phyloP scores from a whole-genome alignment of 2,888 invertebrate genomes.

The Drosophila quinaria region DNA sequence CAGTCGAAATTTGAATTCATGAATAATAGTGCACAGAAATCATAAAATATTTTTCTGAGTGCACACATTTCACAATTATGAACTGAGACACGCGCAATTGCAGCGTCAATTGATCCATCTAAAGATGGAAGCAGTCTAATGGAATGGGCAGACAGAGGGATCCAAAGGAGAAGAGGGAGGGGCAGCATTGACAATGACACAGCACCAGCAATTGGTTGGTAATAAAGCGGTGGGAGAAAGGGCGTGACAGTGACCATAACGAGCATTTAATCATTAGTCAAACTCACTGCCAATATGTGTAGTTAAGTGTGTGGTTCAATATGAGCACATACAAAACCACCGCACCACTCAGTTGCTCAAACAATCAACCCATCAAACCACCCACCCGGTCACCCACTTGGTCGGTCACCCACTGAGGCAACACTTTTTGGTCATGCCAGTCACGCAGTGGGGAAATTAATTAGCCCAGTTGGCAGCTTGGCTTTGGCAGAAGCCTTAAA shows the following conservation, averaged over 20 bases:
- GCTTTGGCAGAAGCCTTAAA: conserved; percentile 33
- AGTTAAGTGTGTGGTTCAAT: conserved; percentile 7
- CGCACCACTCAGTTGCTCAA: conserved; percentile 1
- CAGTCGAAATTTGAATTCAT: too few relatives aligned
- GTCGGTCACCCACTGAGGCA: conserved; percentile 17
- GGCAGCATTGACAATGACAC: conserved; percentile 1
- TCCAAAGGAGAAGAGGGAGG: not conserved
- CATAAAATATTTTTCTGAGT: too few relatives aligned
- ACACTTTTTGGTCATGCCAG: conserved; percentile 65
- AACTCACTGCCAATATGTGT: conserved; percentile 24
- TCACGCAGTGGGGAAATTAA: conserved; percentile 72
- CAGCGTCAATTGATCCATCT: conserved; percentile 44
- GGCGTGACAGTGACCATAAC: conserved; percentile 21
- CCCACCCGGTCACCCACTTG: conserved; percentile 14
- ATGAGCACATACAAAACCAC: conserved; percentile 10
- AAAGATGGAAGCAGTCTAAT: not conserved
- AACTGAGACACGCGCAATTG: conserved; percentile 18
- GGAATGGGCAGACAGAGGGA: not conserved
- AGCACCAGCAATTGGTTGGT: not conserved
- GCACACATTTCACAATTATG: conserved; percentile 6
- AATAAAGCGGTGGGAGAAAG: not conserved
- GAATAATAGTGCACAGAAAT: too few relatives aligned
- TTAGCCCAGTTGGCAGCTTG: conserved; percentile 70
- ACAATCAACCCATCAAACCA: not conserved
- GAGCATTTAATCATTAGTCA: conserved; percentile 41